A percentile compares a stretch with the other conserved stretches of the same genome.
Conservation (phyloP, 2,888 invertebrate species). For the Orthosia gothica region DNA sequence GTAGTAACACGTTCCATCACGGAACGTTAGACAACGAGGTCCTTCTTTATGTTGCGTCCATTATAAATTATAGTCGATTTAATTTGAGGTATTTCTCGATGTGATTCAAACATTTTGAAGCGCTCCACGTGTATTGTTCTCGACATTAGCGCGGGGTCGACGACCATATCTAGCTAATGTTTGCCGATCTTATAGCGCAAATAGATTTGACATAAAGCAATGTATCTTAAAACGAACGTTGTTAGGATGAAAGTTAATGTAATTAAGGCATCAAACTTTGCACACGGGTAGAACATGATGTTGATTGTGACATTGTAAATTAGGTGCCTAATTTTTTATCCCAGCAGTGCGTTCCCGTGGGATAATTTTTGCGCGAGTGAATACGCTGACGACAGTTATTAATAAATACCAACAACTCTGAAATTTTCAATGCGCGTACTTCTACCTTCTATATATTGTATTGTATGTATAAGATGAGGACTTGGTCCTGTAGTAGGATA, state of each 20-base stretch:
- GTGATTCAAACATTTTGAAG: slow-evolving; percentile 77
- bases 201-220: slow-evolving; percentile 71
- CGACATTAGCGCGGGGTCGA: slow-evolving; percentile 86
- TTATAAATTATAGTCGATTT: slow-evolving; percentile 70
- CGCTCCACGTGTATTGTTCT: slow-evolving; percentile 87
- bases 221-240: slow-evolving; percentile 15
- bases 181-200: slow-evolving; percentile 78
- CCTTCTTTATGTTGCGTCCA: slow-evolving; percentile 37
- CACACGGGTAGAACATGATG: background rate
- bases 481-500: background rate
- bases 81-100: slow-evolving; percentile 71
- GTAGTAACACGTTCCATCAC: slow-evolving; percentile 35
- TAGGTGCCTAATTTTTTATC: background rate
- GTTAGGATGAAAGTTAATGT: background rate
- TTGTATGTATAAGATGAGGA: background rate
- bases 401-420: background rate
- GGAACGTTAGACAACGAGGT: slow-evolving; percentile 32
- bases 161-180: slow-evolving; percentile 84
- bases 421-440: background rate
- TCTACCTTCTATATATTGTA: background rate
- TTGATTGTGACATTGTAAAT: background rate
- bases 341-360: no score
- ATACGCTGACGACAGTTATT: background rate
- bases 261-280: background rate
- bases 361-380: no score